These are phyloP conservation scores for Lithobates pipiens DNA, from an alignment of 2,797 vertebrate genomes.

Conservation along the genomic window DNA sequence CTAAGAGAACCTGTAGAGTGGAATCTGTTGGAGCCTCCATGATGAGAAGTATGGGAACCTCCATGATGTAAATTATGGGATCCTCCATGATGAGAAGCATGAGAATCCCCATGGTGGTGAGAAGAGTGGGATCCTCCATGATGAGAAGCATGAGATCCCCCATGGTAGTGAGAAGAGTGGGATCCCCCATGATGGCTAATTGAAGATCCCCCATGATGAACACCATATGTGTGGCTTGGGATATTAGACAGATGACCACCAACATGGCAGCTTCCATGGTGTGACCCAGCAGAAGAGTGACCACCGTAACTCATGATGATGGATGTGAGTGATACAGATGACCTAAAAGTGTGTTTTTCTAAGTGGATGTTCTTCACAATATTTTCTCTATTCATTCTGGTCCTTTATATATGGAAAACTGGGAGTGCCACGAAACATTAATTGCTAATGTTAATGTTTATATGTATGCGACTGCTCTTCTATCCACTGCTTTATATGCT, in stretches of 20 bases:
- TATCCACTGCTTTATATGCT: not conserved
- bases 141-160: not conserved
- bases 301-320: constrained; percentile 32
- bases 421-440: constrained; percentile 5
- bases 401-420: constrained; percentile 24
- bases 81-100: not conserved
- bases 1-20: not conserved
- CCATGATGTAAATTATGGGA: not conserved
- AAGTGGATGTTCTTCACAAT: not conserved
- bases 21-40: constrained; percentile 32
- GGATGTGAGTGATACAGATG: not conserved
- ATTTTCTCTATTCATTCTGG: not conserved
- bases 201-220: constrained; percentile 10
- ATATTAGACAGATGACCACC: constrained; percentile 3
- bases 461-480: not conserved
- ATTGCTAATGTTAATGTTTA: not conserved
- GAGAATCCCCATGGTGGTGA: not conserved
- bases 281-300: constrained; percentile 32
- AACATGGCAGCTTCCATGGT: constrained; percentile 25
- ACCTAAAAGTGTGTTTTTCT: not conserved
- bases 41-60: constrained; percentile 13
- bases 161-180: not conserved
- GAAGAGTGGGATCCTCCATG: constrained; percentile 8
- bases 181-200: constrained; percentile 10
- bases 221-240: constrained; percentile 6